Conservation (phyloP, 2,888 invertebrate species). For the Drosophila ezoana region DNA sequence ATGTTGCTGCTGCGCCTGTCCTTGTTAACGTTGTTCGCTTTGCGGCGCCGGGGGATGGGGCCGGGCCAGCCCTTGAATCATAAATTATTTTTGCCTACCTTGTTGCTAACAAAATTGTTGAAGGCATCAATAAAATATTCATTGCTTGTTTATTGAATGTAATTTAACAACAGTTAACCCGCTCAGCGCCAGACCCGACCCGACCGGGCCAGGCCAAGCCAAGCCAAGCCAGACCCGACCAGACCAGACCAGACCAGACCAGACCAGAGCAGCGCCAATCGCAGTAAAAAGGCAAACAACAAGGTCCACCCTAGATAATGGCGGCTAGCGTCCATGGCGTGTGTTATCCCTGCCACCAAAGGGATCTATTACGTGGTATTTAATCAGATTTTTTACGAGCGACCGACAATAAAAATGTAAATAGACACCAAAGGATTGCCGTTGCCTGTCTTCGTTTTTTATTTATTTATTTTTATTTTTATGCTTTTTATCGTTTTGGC, state of each 20-base stretch:
- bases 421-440: slow-evolving; percentile 78
- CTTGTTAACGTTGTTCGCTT: slow-evolving; percentile 38
- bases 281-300: slow-evolving; percentile 34
- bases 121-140: slow-evolving; percentile 83
- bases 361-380: slow-evolving; percentile 81
- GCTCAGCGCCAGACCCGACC: slow-evolving; percentile 30
- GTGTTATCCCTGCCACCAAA: slow-evolving; percentile 39
- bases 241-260: no score
- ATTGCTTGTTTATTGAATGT: slow-evolving; percentile 85
- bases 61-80: slow-evolving; percentile 38
- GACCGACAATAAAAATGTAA: slow-evolving; percentile 79
- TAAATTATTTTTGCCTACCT: slow-evolving; percentile 70
- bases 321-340: slow-evolving; percentile 21
- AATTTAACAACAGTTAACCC: slow-evolving; percentile 82
- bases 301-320: slow-evolving; percentile 6
- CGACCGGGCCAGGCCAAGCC: neutral
- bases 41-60: neutral
- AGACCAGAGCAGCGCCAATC: slow-evolving; percentile 45
- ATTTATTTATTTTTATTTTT: slow-evolving; percentile 13
- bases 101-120: slow-evolving; percentile 52
- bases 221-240: neutral
- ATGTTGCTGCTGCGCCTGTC: slow-evolving; percentile 36
- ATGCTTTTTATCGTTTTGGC: slow-evolving; percentile 15
- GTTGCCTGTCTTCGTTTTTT: slow-evolving; percentile 17
- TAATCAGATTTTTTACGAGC: slow-evolving; percentile 80